These are phyloP conservation scores for Lycocerus yunnanus DNA, from an alignment of 2,888 invertebrate genomes.

Conservation along the genomic window DNA sequence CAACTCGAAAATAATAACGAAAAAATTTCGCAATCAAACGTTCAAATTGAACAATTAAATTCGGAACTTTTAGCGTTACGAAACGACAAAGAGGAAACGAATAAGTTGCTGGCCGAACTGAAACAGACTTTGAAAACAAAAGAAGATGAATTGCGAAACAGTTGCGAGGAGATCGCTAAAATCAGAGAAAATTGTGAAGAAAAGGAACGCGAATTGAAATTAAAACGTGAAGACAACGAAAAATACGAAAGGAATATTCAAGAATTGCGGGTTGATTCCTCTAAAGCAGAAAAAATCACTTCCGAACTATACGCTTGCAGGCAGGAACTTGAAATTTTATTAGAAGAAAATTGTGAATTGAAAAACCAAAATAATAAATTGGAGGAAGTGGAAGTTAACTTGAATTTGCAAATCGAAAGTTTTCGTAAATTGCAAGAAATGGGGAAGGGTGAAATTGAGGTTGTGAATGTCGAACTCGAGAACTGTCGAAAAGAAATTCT, in stretches of 20 bases:
- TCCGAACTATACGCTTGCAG: not conserved
- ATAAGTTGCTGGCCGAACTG: not conserved
- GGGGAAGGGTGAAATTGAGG: not conserved
- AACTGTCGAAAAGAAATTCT: not conserved
- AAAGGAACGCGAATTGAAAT: not conserved
- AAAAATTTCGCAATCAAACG: not conserved
- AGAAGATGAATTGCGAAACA: not conserved
- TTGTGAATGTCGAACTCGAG: not conserved
- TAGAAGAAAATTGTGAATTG: not conserved
- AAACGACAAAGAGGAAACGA: not conserved
- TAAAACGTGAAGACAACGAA: not conserved
- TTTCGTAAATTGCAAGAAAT: not conserved
- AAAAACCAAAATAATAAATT: not conserved
- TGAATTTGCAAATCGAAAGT: not conserved
- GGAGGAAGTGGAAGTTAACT: not conserved
- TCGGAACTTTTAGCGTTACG: slow-evolving; percentile 9
- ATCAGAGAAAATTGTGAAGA: not conserved
- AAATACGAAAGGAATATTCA: not conserved
- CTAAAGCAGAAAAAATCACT: not conserved
- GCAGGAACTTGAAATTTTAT: not conserved
- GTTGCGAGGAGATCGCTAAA: not conserved
- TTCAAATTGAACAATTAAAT: slow-evolving; percentile 34
- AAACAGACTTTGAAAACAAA: not conserved
- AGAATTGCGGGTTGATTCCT: slow-evolving; percentile 1
- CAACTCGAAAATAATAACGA: not conserved